Evolutionary conservation across 1,140 invertebrate genomes (phyloP).

Genomic region (honey bee (Apis mellifera)): DNA sequence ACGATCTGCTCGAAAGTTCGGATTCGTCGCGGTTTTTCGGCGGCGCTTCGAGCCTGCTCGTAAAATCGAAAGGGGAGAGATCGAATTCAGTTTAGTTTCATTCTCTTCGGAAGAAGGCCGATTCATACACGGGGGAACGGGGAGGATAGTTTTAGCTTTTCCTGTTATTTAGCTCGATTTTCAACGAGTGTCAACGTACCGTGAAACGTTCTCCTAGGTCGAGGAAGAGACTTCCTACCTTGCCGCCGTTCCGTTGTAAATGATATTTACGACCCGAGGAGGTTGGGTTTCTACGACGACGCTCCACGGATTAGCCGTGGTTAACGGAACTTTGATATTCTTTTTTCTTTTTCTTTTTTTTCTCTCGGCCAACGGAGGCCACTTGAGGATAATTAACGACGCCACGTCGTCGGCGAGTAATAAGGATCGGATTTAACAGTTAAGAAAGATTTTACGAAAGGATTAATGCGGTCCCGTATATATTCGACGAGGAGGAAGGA

Average conservation of each 20-base stretch:
- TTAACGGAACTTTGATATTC: slow-evolving; percentile 34
- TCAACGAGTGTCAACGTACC: slow-evolving; percentile 18
- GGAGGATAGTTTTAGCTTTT: not conserved
- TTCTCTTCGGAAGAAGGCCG: not conserved
- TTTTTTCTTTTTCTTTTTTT: not conserved
- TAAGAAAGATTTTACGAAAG: too few species aligned
- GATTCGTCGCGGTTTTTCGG: slow-evolving; percentile 65
- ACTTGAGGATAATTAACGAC: slow-evolving; percentile 26
- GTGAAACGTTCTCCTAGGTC: slow-evolving; percentile 17
- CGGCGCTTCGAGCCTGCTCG: not conserved
- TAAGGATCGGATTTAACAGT: not conserved
- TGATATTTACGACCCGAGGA: slow-evolving; percentile 41
- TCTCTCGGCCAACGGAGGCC: not conserved
- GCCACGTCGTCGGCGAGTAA: not conserved
- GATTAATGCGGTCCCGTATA: too few species aligned
- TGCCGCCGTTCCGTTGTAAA: slow-evolving; percentile 9
- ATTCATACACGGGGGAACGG: not conserved
- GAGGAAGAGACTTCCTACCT: not conserved
- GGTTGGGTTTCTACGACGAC: slow-evolving; percentile 7
- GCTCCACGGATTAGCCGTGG: slow-evolving; percentile 24
- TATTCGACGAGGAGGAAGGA: too few species aligned
- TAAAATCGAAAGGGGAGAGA: slow-evolving; percentile 24
- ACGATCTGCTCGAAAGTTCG: slow-evolving; percentile 67
- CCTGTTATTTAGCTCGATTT: not conserved
- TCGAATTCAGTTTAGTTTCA: not conserved